Base-by-base conservation (phyloP, 1,140 invertebrate species). In the Aphelenchoides besseyi region DNA sequence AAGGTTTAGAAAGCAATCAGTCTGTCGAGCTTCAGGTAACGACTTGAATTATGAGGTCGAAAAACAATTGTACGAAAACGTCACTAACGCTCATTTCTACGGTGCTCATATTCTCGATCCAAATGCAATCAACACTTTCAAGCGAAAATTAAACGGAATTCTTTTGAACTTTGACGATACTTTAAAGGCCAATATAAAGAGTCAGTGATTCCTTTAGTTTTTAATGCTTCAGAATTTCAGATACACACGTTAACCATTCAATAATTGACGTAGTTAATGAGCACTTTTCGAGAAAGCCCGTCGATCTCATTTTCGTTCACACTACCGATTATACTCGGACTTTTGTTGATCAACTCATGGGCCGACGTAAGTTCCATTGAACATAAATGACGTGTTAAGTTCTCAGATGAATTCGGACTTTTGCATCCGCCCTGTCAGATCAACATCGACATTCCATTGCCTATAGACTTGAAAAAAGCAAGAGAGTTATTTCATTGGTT, bases 11-110 rank as follows among this genome's bases (percentile, higher is more conserved):
- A 5, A 5, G 18, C 55, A 8, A 8, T 5, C 5, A 59, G 18
- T 29, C 32, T 12, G 26, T 18, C 5, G 5, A 8, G 37, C 37
- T 59, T 59, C 18, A 59, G 55, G 55, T 12, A 16, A 29, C 30
- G 63, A 66, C 63, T 12, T 12, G 26, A 16, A 33, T 23, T 66
- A 33, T 32, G 9, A 36, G 16, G n/a, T 66, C 16, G 63, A 66
- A 32, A 66, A 37, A 33, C 63, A 66, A 32, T 30, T 66, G 32
- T 26, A 26, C 26, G 30, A 36, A 32, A 66, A 66, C 36, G 30
- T 53, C 12, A 66, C 32, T 18, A 36, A 33, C 1, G 63, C 36
- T 33, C 30, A 30, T 26, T 66, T 36, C 30, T 66, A 41, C 63
- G 63, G 63, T n/a, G 18, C 3, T 0, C n/a, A 53, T 30, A 18